These are phyloP conservation scores for Hirundo rustica DNA, from an alignment of 2,797 vertebrate species.

Conservation along the genomic window DNA sequence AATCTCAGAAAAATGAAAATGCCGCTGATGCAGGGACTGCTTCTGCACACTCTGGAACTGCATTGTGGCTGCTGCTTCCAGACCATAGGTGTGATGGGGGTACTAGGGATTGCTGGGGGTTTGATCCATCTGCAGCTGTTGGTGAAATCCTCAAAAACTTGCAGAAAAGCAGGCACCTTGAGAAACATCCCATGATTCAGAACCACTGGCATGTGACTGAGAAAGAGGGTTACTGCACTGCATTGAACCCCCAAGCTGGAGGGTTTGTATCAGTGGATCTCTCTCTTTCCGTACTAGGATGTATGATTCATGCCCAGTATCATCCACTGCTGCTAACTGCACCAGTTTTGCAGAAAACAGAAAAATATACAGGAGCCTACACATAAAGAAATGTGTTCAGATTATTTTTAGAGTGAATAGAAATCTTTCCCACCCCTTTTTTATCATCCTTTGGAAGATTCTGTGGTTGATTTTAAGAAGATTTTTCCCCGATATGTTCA, in stretches of 20 bases:
- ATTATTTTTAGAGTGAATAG: not conserved
- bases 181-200: not conserved
- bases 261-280: not conserved
- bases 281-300: not conserved
- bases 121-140: not conserved
- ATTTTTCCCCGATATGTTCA: not conserved
- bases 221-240: not conserved
- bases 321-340: not conserved
- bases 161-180: not conserved
- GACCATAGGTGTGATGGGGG: not conserved
- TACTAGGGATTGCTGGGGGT: not conserved
- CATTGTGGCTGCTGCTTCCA: not conserved
- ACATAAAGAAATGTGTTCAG: not conserved
- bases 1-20: not conserved
- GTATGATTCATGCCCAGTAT: not conserved
- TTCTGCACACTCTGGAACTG: not conserved
- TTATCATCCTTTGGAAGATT: not conserved
- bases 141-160: not conserved
- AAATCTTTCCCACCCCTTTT: not conserved
- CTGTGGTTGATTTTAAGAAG: not conserved
- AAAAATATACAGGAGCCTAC: not conserved
- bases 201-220: accelerated
- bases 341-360: not conserved
- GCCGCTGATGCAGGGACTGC: not conserved
- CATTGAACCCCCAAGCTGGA: accelerated